Base-by-base conservation (phyloP, 2,797 vertebrate species). In the Trichosurus vulpecula region DNA sequence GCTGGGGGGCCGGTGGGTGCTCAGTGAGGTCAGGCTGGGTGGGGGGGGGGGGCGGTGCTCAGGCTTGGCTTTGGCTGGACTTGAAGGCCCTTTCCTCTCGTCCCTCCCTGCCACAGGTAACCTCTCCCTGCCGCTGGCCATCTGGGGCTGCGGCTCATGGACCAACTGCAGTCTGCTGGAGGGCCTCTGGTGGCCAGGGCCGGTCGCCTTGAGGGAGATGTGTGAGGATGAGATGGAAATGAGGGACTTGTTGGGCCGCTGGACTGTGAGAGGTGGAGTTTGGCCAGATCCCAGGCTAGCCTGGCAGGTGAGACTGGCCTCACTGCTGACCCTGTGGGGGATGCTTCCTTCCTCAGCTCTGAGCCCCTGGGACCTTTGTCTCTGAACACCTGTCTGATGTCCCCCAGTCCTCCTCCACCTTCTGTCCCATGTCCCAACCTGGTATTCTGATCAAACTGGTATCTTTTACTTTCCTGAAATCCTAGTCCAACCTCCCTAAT, bases 221-320 rank as follows among this genome's bases (percentile, higher is more conserved):
- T 81, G 74, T 9, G 74, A 81, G 66, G n/a, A 74, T 1, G 4
- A 47, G 74, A 9, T 8, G 0, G 41, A 81, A 2, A 10, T 0
- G 41, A 3, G 8, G 41, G 0, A 9, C 1, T 10, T 22, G n/a
- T 0, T 0, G 16, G 19, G 8, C n/a, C n/a, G 6, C 16, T 0
- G 8, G 74, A 25, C n/a, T 6, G 6, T 9, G 6, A 41, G 3
- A 2, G 19, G 16, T 31, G 61, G 31, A 4, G 58, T 4, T 1
- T 4, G 4, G 4, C 61, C 35, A 19, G 66, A 25, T 41, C n/a
- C 41, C 19, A 3, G 19, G 19, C 19, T 1, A 2, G n/a, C 66
- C 19, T 3, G n/a, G 74, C 2, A 9, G 19, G 6, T 8, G 66
- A 47, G 66, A 2, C 22, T 41, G 66, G 66, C 19, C 0, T 25